Base-by-base conservation (phyloP, 2,888 invertebrate genomes). In the Stratiomys singularior region DNA sequence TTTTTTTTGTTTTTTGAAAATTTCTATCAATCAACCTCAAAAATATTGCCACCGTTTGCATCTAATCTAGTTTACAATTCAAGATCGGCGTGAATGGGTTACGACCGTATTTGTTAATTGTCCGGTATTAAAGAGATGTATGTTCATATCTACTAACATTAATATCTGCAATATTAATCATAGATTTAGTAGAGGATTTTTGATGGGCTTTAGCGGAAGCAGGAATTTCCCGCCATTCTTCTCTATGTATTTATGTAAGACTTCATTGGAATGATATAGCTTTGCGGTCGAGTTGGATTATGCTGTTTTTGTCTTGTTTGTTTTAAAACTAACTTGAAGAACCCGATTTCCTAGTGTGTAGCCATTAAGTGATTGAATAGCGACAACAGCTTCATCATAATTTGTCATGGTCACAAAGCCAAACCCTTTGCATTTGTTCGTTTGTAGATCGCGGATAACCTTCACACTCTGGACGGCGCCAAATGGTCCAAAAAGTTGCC, bases 321-420 rank as follows among this genome's bases (percentile, higher is more conserved):
- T 96, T 91, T 97, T 97, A 92, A 97, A 97, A 89, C 96, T 97
- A 89, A 98, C 97, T 90, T 98, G 98, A 86, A 98, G 92, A 84
- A 97, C 96, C 84, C 98, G 93, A 88, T 96, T 97, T 85, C 96
- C 96, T 85, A 98, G 91, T 84, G 96, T 95, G 89, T 97, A 97
- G 84, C 98, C 98, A 88, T 98, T 98, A 85, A 98, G 90, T 81
- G 96, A 96, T 89, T 97, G 96, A 86, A 98, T 98, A 83, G 98
- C 98, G 84, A 96, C 95, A 81, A 97, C 93, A 79, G 98, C 96
- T 88, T 98, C 98, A 85, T 98, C 97, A 87, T 98, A 98, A 88
- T 97, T 97, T 86, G 97, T 97, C 98, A 98, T 98, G 81, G 97
- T 97, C 83, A 98, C 97, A 88, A 98, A 98, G 82, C 97, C 98